Conservation (phyloP, 2,797 vertebrate genomes). For the Pantherophis vulpinus region DNA sequence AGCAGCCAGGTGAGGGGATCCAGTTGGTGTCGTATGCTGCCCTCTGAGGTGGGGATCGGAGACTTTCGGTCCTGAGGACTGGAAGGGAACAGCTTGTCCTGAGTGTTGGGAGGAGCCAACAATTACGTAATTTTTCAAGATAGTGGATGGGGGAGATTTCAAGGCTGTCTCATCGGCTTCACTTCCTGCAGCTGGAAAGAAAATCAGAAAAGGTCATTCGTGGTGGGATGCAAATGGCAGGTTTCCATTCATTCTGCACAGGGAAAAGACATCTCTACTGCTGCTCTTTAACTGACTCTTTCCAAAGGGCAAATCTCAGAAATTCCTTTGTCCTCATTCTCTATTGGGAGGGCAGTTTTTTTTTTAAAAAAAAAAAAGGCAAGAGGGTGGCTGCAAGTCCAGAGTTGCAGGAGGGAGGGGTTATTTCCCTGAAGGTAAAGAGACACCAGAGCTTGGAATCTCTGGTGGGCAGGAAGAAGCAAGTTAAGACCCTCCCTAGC, state of each 20-base stretch:
- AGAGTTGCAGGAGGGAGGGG: neutral
- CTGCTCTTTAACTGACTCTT: neutral
- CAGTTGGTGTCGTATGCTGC: constrained; percentile 80
- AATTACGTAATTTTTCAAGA: constrained; percentile 77
- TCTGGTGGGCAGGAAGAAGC: neutral
- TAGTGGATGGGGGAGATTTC: constrained; percentile 62
- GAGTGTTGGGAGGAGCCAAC: constrained; percentile 60
- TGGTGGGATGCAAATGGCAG: neutral
- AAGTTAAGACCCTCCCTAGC: neutral
- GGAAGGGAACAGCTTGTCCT: constrained; percentile 75
- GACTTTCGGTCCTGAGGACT: constrained; percentile 68
- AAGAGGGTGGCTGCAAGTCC: neutral
- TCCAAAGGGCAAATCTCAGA: neutral
- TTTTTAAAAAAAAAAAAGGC: neutral
- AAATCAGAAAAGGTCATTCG: neutral
- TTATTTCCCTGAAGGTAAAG: neutral
- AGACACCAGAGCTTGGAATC: neutral
- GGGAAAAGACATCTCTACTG: neutral
- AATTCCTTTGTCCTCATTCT: neutral
- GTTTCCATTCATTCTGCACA: neutral
- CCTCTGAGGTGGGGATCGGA: constrained; percentile 72
- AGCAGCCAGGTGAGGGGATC: constrained; percentile 85
- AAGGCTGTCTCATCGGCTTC: constrained; percentile 59
- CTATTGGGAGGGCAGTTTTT: neutral
- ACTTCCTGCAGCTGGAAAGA: constrained; percentile 40